Base-by-base conservation (phyloP, 1,140 invertebrate species). In the Wasmannia auropunctata region DNA sequence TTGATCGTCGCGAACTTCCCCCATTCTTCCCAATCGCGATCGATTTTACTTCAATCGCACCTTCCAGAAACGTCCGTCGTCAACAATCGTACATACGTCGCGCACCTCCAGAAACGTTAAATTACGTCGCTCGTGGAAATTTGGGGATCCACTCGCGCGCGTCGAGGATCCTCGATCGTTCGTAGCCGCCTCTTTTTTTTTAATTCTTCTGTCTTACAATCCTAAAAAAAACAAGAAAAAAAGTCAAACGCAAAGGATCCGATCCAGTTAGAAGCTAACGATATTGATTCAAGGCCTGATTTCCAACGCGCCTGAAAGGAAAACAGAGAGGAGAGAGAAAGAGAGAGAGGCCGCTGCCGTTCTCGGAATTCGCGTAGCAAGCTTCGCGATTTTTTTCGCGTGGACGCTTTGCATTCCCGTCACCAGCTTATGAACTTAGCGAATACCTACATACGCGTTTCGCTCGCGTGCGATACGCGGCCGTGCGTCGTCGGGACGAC, bases 141-240 rank as follows among this genome's bases (percentile, higher is more conserved):
- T 76, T 19, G 11, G n/a, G 10, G 8, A 40, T 49, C 40, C 22
- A 43, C n/a, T 79, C 46, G 76, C 76, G 60, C 58, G 65, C n/a
- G 28, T 5, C 19, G 51, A n/a, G 43, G 43, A 65, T 28, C 51
- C 22, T 49, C 31, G 58, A 77, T 79, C 37, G 4, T 25, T n/a
- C 16, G 28, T 0, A 25, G 1, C 28, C 8, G 10, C 22, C 3
- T 25, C 0, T n/a, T 8, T 10, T 22, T 22, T 54, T 54, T 54
- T 2, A 6, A 22, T n/a, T n/a, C 49, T 19, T 51, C 19, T 0
- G 19, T 51, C 49, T 51, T 54, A 46, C 54, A 10, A 56, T 56
- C 22, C 3, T 37, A 56, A 43, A 6, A 22, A 54, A n/a, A 54
- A n/a, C n/a, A n/a, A n/a, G n/a, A n/a, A n/a, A n/a, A n/a, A n/a